phyloP scores from a whole-genome alignment of 2,888 invertebrate genomes.

The Lithophane socia region DNA sequence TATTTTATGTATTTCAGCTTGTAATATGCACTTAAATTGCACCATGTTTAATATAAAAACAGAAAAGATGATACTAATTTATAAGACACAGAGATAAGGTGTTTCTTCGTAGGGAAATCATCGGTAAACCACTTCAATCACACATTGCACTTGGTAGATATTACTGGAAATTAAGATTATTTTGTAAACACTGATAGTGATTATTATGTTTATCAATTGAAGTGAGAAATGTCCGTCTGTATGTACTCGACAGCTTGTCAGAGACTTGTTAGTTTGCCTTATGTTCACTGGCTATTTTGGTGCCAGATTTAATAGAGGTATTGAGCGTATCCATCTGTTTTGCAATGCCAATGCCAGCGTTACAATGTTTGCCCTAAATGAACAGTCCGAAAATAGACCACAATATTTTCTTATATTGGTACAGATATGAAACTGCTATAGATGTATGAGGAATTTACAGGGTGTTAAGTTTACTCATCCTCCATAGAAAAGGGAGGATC shows the following conservation, averaged over 20 bases:
- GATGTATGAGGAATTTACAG: too few relatives aligned
- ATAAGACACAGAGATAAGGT: slow-evolving; percentile 19
- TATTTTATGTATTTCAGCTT: not conserved
- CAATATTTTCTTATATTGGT: not conserved
- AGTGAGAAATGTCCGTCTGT: slow-evolving; percentile 23
- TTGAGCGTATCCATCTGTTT: not conserved
- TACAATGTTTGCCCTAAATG: not conserved
- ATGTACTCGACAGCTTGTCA: not conserved
- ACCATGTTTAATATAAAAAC: not conserved
- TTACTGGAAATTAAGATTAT: slow-evolving; percentile 44
- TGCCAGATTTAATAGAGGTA: not conserved
- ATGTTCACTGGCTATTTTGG: not conserved
- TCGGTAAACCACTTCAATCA: slow-evolving; percentile 35
- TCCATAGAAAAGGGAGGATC: not conserved
- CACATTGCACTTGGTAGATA: not conserved
- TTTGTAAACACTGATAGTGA: slow-evolving; percentile 24
- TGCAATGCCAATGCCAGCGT: not conserved
- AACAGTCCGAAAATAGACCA: not conserved
- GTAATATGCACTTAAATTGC: too few relatives aligned
- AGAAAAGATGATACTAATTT: slow-evolving; percentile 26
- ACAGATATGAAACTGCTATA: not conserved
- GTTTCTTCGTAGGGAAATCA: not conserved
- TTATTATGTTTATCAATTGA: not conserved
- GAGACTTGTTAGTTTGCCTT: not conserved
- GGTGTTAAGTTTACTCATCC: not conserved